Base-by-base conservation (phyloP, 2,113 vertebrate species). In the Ameiurus melas region DNA sequence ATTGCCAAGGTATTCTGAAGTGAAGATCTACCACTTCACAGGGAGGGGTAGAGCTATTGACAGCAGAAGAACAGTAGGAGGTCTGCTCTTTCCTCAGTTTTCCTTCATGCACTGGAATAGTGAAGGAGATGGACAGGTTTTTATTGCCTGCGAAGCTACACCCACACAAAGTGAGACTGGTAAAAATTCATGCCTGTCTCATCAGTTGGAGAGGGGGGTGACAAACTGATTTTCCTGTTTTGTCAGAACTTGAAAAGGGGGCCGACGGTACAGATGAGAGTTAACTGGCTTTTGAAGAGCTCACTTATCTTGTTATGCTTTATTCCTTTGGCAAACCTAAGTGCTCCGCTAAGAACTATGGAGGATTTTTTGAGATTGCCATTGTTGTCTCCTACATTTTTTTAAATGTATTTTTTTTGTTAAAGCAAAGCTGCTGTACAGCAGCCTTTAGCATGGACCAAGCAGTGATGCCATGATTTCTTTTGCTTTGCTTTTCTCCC, bases 211-310 rank as follows among this genome's bases (percentile, higher is more conserved):
- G 47, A n/a, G 86, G 58, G 58, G 57, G 58, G 19, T 73, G 89
- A 90, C 83, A 83, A 57, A 86, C 82, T 85, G 90, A 89, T 83
- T 89, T 83, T 53, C 83, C 55, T 60, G 25, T 84, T 89, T 86
- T 88, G 82, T 78, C 82, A 90, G 86, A 83, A 84, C 89, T 83
- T 85, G 86, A 64, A 90, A 90, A 90, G 83, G 39, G 53, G 71
- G 43, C 88, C 81, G 57, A 78, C 71, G 57, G 57, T 77, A 39
- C 83, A 88, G 78, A 86, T 84, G 86, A 85, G 88, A 90, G 71
- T 84, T 90, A 89, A 90, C 71, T 83, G 85, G 83, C 73, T 77
- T 83, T 85, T 73, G 14, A 82, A 83, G 60, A 43, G 68, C 71
- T 89, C 83, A 71, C 88, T 90, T 89, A 87, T 85, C 90, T 83